phyloP scores from a whole-genome alignment of 2,888 invertebrate genomes.

The Andrena praecox region DNA sequence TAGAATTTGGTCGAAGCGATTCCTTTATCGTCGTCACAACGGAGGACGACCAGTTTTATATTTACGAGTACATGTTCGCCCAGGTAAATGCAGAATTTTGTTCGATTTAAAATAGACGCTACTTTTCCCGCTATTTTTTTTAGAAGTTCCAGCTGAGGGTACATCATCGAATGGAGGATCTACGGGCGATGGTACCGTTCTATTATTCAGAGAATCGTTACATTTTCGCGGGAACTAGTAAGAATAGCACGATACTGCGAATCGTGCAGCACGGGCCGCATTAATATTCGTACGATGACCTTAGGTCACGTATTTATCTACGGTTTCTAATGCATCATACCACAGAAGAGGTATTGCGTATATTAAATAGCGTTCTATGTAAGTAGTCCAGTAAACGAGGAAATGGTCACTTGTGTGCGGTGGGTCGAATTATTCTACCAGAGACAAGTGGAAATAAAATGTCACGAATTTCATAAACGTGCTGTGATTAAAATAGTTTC shows the following conservation, averaged over 20 bases:
- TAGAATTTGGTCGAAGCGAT: conserved; percentile 70
- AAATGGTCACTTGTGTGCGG: too few species aligned
- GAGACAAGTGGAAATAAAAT: too few species aligned
- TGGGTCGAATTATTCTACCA: too few species aligned
- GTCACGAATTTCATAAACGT: too few species aligned
- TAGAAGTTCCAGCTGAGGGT: conserved; percentile 76
- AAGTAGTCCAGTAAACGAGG: too few species aligned
- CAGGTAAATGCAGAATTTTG: conserved; percentile 62
- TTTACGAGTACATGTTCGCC: conserved; percentile 76
- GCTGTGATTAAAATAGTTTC: too few species aligned
- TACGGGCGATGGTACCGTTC: conserved; percentile 74
- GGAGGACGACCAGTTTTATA: conserved; percentile 71
- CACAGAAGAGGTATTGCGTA: too few species aligned
- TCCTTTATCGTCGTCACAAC: conserved; percentile 74
- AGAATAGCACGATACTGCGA: conserved; percentile 72
- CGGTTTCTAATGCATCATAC: background rate
- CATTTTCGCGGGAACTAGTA: conserved; percentile 70
- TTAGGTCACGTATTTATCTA: conserved; percentile 2
- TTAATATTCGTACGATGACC: conserved; percentile 22
- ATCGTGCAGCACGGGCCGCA: conserved; percentile 73
- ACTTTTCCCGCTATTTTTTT: conserved; percentile 41
- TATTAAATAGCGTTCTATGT: too few species aligned
- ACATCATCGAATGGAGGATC: conserved; percentile 67
- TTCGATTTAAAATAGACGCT: background rate
- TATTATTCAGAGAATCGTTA: conserved; percentile 68